phyloP scores from a whole-genome alignment of 2,113 vertebrate genomes.

The Hippocampus comes region DNA sequence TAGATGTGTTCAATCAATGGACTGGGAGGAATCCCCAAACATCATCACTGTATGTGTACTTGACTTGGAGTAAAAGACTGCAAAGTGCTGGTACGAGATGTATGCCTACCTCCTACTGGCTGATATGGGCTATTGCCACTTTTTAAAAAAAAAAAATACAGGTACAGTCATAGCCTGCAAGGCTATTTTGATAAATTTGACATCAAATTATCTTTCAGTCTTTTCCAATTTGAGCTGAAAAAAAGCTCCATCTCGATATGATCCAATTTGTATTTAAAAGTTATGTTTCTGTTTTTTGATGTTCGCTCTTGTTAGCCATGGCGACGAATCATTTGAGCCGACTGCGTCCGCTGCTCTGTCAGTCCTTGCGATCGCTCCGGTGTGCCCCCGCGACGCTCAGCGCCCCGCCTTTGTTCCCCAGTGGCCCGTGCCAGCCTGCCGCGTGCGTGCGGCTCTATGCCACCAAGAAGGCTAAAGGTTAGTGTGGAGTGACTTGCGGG shows the following conservation, averaged over 20 bases:
- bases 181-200: no score
- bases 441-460: slow-evolving; percentile 74
- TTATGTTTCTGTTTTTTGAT: neutral
- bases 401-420: slow-evolving; percentile 17
- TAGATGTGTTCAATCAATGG: slow-evolving; percentile 18
- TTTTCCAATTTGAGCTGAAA: no score
- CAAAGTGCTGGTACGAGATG: slow-evolving; percentile 24
- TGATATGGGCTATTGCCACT: slow-evolving; percentile 46
- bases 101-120: slow-evolving; percentile 64
- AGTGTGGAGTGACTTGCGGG: slow-evolving; percentile 28
- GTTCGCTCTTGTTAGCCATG: slow-evolving; percentile 53
- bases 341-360: slow-evolving; percentile 64
- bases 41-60: slow-evolving; percentile 3
- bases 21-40: slow-evolving; percentile 47
- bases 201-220: no score
- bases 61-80: neutral
- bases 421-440: neutral
- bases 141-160: slow-evolving; percentile 3
- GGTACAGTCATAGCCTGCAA: no score
- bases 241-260: no score
- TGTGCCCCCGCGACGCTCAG: slow-evolving; percentile 16
- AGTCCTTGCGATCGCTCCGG: slow-evolving; percentile 24
- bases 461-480: slow-evolving; percentile 88
- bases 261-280: neutral
- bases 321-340: slow-evolving; percentile 67